Conservation (phyloP, 2,113 vertebrate genomes). For the Elanoides forficatus region DNA sequence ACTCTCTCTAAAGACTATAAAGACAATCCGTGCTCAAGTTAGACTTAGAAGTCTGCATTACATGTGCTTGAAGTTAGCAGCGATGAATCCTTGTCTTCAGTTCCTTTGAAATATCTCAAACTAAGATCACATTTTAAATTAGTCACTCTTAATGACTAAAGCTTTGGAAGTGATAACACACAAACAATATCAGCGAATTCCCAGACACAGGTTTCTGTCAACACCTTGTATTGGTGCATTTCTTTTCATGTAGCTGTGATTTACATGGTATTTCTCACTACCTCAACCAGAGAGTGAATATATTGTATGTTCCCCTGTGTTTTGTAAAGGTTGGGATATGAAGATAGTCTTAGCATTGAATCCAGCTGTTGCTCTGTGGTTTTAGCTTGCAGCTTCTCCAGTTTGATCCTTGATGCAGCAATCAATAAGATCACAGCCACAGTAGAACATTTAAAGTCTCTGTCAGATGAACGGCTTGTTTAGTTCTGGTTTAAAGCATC, state of each 20-base stretch:
- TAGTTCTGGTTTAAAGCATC: neutral
- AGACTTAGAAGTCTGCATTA: neutral
- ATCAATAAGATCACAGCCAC: neutral
- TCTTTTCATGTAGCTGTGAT: neutral
- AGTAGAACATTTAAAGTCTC: neutral
- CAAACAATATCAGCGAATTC: neutral
- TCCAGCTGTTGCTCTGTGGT: neutral
- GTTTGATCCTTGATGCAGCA: neutral
- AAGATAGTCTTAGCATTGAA: neutral
- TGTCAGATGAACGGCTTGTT: neutral
- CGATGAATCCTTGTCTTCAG: neutral
- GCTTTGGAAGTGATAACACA: neutral
- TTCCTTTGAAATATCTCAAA: neutral
- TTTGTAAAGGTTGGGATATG: neutral
- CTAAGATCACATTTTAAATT: neutral
- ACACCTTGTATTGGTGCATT: too few species aligned
- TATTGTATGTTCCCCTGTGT: fast-evolving
- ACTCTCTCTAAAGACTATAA: neutral
- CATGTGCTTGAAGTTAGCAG: neutral
- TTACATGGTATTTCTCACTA: neutral
- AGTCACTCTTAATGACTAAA: neutral
- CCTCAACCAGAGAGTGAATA: neutral
- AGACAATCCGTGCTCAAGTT: neutral
- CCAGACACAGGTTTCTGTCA: fast-evolving
- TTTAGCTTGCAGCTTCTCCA: neutral